Conservation (phyloP, 2,113 vertebrate genomes). For the Megaceryle maxima region DNA sequence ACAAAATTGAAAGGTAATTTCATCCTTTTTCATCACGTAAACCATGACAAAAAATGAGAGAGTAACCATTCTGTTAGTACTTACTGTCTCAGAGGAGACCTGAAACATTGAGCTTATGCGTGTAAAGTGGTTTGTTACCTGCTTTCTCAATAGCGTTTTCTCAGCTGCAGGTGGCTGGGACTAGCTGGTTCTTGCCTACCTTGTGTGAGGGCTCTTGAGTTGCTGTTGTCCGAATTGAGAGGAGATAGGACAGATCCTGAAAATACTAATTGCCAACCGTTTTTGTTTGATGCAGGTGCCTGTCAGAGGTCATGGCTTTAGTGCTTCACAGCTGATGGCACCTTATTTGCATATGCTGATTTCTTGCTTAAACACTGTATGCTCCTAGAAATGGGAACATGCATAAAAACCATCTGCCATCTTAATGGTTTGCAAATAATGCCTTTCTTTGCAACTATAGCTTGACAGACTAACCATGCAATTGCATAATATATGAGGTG, state of each 20-base stretch:
- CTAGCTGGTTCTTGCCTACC: not conserved
- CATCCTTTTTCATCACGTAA: not conserved
- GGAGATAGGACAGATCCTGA: not conserved
- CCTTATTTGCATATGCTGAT: not conserved
- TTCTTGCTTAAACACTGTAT: not conserved
- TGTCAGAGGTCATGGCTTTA: not conserved
- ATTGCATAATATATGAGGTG: not conserved
- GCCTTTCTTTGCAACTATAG: not conserved
- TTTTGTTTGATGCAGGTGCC: not conserved
- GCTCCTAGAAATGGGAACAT: not conserved
- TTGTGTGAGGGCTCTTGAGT: fast-evolving
- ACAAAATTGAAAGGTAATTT: not conserved
- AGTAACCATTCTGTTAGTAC: not conserved
- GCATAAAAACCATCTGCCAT: not conserved
- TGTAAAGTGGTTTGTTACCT: not conserved
- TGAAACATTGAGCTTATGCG: not conserved
- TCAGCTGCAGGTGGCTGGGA: not conserved
- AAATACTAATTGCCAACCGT: not conserved
- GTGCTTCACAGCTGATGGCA: not conserved
- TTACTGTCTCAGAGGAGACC: not conserved
- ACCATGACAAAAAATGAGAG: fast-evolving
- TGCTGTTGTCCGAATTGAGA: not conserved
- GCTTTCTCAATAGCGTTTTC: not conserved
- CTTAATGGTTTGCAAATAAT: not conserved
- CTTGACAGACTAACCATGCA: not conserved